These are phyloP conservation scores for Rhabditoides inermis DNA, from an alignment of 2,888 invertebrate species.

Conservation along the genomic window DNA sequence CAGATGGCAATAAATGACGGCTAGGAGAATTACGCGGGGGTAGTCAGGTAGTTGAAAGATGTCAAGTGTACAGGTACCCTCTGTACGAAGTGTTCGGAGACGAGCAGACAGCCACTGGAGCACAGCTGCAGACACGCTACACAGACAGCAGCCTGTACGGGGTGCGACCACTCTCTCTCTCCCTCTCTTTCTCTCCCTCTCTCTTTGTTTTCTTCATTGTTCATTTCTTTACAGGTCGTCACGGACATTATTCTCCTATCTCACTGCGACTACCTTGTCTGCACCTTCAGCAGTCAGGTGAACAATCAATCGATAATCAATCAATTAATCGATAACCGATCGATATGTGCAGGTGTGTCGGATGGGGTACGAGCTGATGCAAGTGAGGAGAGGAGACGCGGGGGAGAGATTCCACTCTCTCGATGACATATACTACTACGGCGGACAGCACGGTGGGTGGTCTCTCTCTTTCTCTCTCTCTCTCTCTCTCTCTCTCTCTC, in stretches of 20 bases:
- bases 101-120: conserved; percentile 76
- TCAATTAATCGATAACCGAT: no score
- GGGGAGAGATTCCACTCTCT: conserved; percentile 74
- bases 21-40: no score
- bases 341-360: conserved; percentile 72
- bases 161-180: conserved; percentile 83
- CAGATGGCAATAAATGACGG: no score
- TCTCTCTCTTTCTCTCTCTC: no score
- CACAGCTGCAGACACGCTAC: conserved; percentile 80
- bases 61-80: conserved; percentile 65
- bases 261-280: conserved; percentile 83
- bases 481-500: no score
- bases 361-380: conserved; percentile 96
- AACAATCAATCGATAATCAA: no score
- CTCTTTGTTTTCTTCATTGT: conserved; percentile 71
- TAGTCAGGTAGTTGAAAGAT: no score
- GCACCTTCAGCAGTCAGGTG: conserved; percentile 96
- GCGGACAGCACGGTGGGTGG: conserved; percentile 64
- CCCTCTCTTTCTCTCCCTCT: conserved; percentile 80
- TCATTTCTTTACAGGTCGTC: conserved; percentile 67
- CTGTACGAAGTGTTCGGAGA: conserved; percentile 81
- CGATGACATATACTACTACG: conserved; percentile 96
- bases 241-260: conserved; percentile 85
- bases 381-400: conserved; percentile 64
- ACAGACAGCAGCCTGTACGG: conserved; percentile 74